Percentiles rank a stretch among this genome's conserved stretches.
Conservation (phyloP, 2,113 vertebrate species). For the Apodemus speciosus region DNA sequence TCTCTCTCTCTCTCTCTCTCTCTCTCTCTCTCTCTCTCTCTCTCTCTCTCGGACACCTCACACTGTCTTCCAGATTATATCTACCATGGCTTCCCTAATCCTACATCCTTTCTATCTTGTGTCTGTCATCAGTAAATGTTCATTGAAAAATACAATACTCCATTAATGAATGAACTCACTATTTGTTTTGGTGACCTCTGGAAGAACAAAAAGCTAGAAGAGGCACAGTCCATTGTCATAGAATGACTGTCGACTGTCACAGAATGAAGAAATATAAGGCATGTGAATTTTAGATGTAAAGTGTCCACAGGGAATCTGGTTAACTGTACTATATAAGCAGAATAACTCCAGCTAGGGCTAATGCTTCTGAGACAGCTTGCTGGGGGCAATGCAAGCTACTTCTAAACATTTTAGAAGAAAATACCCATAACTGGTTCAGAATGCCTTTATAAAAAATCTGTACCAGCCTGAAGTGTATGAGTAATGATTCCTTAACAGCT, state of each 20-base stretch:
- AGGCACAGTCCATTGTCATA: neutral
- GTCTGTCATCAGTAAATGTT: constrained; percentile 12
- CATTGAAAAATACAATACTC: constrained; percentile 34
- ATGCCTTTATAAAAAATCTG: constrained; percentile 7
- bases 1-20: neutral
- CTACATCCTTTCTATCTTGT: neutral
- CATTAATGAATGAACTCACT: neutral
- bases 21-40: too few species aligned
- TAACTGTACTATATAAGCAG: neutral
- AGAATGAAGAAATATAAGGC: constrained; percentile 11
- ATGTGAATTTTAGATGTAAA: constrained; percentile 15
- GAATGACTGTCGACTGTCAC: neutral
- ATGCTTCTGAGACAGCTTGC: constrained; percentile 44
- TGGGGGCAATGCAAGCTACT: neutral
- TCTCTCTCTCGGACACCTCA: too few species aligned
- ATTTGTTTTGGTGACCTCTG: constrained; percentile 23
- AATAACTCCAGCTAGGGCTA: neutral
- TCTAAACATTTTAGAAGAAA: neutral
- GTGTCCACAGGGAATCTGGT: constrained; percentile 11
- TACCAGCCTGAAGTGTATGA: constrained; percentile 5
- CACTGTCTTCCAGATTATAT: neutral
- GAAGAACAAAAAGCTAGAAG: neutral
- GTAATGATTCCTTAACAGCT: constrained; percentile 38
- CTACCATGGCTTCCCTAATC: neutral
- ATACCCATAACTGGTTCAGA: neutral